Conservation (phyloP, 2,888 invertebrate genomes). For the Orchestes rusci region DNA sequence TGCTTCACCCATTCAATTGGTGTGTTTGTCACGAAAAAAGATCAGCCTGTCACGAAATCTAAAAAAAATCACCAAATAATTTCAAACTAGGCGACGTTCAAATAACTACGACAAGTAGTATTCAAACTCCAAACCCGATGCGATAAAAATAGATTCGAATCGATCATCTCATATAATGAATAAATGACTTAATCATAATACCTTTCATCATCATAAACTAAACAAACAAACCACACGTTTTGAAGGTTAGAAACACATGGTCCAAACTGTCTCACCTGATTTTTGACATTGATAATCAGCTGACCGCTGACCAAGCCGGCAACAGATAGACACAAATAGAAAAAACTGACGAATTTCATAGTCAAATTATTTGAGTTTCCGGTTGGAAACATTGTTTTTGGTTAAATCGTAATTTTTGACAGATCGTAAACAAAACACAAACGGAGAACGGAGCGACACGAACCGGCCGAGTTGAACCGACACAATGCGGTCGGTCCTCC, state of each 20-base stretch:
- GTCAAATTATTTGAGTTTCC: no score
- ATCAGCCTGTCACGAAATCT: no score
- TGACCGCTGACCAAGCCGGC: constrained; percentile 27
- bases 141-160: no score
- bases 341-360: constrained; percentile 10
- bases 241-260: constrained; percentile 28
- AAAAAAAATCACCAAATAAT: no score
- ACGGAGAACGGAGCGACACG: constrained; percentile 16
- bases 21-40: no score
- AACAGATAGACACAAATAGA: constrained; percentile 27
- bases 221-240: constrained; percentile 5
- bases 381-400: no score
- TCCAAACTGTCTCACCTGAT: constrained; percentile 38
- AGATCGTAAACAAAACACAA: constrained; percentile 24
- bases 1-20: no score
- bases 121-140: no score
- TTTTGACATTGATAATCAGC: constrained; percentile 41
- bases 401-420: constrained; percentile 21
- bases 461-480: constrained; percentile 29
- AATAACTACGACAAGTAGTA: no score
- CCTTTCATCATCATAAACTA: constrained; percentile 25
- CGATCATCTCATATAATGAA: no score
- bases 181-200: no score
- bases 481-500: constrained; percentile 30
- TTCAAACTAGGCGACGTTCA: no score